These are phyloP conservation scores for Scaptomyza graminum DNA, from an alignment of 1,140 invertebrate genomes.

Conservation along the genomic window DNA sequence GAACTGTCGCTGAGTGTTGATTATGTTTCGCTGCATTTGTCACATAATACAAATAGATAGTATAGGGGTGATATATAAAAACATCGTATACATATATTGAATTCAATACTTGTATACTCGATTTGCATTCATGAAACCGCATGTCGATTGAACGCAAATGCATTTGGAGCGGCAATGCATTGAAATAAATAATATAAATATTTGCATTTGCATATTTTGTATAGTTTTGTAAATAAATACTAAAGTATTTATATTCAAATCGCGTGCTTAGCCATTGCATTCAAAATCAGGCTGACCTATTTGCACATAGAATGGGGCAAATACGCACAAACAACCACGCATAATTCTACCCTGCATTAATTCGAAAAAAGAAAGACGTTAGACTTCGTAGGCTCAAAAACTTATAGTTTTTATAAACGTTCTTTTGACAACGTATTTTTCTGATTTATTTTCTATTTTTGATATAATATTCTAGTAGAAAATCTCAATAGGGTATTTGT, in stretches of 20 bases:
- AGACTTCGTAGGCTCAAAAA: too few species aligned
- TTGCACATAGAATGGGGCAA: constrained; percentile 14
- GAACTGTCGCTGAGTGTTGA: constrained; percentile 46
- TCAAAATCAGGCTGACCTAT: constrained; percentile 36
- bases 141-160: constrained; percentile 75
- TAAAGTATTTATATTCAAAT: constrained; percentile 45
- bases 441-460: too few species aligned
- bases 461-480: too few species aligned
- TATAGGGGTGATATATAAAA: background rate
- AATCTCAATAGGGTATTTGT: background rate
- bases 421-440: too few species aligned
- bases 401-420: too few species aligned
- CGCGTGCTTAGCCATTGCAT: constrained; percentile 25
- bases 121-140: constrained; percentile 27
- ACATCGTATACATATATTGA: constrained; percentile 13
- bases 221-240: constrained; percentile 22
- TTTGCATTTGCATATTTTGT: constrained; percentile 15
- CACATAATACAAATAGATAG: constrained; percentile 42
- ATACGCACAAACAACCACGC: too few species aligned
- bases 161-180: constrained; percentile 67
- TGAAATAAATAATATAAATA: constrained; percentile 47
- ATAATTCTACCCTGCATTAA: too few species aligned
- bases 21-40: constrained; percentile 54
- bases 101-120: constrained; percentile 2
- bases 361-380: too few species aligned